Conservation (phyloP, 1,140 invertebrate species). For the Zaprionus kolodkinae region DNA sequence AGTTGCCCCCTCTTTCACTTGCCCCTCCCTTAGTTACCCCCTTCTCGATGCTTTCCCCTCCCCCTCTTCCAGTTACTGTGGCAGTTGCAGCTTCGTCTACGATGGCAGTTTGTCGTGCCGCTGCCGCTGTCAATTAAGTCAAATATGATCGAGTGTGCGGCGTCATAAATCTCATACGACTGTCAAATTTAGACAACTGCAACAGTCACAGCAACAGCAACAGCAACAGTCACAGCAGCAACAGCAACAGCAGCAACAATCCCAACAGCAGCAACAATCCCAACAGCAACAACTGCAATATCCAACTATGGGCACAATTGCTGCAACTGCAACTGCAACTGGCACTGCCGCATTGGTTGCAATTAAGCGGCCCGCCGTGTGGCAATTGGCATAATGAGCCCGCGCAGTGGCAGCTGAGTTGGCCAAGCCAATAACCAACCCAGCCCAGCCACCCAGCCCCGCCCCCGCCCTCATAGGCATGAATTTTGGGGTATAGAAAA, state of each 20-base stretch:
- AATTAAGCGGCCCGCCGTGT: conserved; percentile 48
- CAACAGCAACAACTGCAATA: conserved; percentile 47
- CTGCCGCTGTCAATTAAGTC: conserved; percentile 81
- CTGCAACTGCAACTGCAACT: conserved; percentile 1
- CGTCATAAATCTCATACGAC: conserved; percentile 81
- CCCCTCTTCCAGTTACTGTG: neutral
- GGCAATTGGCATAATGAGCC: conserved; percentile 39
- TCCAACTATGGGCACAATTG: conserved; percentile 51
- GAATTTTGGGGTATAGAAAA: neutral
- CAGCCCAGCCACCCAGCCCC: neutral
- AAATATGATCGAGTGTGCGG: conserved; percentile 80
- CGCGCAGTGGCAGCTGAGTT: conserved; percentile 16
- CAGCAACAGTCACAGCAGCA: conserved; percentile 31
- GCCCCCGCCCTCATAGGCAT: neutral
- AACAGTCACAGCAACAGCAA: conserved; percentile 25
- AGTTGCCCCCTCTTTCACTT: neutral
- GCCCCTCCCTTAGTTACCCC: no score
- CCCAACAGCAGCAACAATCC: no score
- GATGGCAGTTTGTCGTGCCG: conserved; percentile 75
- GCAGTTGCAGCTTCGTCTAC: conserved; percentile 33
- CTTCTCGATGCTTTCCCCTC: neutral
- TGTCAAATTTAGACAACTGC: conserved; percentile 80
- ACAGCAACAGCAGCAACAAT: conserved; percentile 34
- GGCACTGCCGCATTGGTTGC: conserved; percentile 38
- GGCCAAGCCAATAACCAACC: neutral